Evolutionary conservation across 2,797 vertebrate genomes (phyloP).

Genomic region (Nannoperca australis): DNA sequence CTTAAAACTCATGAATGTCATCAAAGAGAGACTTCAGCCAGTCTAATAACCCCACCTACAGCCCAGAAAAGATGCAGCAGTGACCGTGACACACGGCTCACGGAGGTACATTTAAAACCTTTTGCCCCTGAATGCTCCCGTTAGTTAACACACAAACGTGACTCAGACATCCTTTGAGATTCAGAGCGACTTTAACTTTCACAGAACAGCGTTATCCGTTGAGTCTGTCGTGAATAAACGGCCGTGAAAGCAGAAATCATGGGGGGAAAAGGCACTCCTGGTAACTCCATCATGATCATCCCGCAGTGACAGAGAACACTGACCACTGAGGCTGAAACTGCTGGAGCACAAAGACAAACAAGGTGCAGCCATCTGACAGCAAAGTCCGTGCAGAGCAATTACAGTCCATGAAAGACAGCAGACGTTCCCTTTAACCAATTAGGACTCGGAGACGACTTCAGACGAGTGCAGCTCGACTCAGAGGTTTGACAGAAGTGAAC

Average conservation of each 20-base stretch:
- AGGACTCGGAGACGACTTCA: slow-evolving; percentile 32
- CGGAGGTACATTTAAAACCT: neutral
- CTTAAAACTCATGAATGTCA: neutral
- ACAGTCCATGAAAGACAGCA: slow-evolving; percentile 42
- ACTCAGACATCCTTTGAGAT: neutral
- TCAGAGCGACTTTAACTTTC: neutral
- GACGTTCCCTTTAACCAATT: slow-evolving; percentile 57
- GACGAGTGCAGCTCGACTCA: slow-evolving; percentile 26
- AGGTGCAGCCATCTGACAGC: slow-evolving; percentile 47
- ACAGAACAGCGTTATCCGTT: neutral
- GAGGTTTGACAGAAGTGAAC: slow-evolving; percentile 19
- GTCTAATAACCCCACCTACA: neutral
- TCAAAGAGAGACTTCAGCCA: neutral
- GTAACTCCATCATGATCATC: too few relatives aligned
- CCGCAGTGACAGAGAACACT: too few relatives aligned
- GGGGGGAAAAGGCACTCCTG: too few relatives aligned
- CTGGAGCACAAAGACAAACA: slow-evolving; percentile 37
- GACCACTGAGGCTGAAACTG: slow-evolving; percentile 51
- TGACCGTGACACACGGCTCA: neutral
- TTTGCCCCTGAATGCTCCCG: neutral
- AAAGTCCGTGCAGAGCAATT: slow-evolving; percentile 54
- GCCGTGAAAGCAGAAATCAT: neutral
- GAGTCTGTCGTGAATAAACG: neutral
- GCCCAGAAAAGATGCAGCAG: too few relatives aligned
- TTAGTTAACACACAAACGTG: neutral